Evolutionary conservation across 2,888 invertebrate species (phyloP).

Genomic region (Neelides folsomi): DNA sequence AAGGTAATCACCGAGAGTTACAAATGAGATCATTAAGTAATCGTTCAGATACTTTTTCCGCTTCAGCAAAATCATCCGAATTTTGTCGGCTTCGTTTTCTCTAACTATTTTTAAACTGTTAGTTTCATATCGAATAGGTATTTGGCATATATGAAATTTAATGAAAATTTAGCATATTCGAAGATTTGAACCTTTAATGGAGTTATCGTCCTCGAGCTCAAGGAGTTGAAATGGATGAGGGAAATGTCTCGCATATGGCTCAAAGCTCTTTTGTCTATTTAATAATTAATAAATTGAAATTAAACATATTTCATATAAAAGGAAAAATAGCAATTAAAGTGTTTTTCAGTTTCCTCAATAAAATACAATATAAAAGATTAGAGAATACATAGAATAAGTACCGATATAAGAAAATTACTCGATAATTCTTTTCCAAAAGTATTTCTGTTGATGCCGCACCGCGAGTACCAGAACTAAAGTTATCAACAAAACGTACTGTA

Average conservation of each 20-base stretch:
- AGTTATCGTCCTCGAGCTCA: slow-evolving; percentile 13
- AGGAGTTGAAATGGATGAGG: slow-evolving; percentile 20
- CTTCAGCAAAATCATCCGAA: slow-evolving; percentile 11
- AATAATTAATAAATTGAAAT: slow-evolving; percentile 23
- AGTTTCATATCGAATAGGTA: not conserved
- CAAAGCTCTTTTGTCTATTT: slow-evolving; percentile 64
- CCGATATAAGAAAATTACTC: slow-evolving; percentile 84
- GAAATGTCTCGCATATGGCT: slow-evolving; percentile 82
- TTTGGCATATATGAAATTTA: not conserved
- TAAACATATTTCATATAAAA: too few relatives aligned
- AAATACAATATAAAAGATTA: too few relatives aligned
- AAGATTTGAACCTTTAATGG: slow-evolving; percentile 15
- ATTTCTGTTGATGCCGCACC: slow-evolving; percentile 93
- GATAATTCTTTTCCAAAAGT: slow-evolving; percentile 63
- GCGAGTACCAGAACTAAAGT: slow-evolving; percentile 92
- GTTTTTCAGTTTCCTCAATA: too few relatives aligned
- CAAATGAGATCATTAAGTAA: slow-evolving; percentile 20
- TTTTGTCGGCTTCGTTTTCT: slow-evolving; percentile 6
- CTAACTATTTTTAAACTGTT: slow-evolving; percentile 14
- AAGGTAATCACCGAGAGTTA: slow-evolving; percentile 75
- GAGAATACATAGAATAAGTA: slow-evolving; percentile 21
- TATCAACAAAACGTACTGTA: slow-evolving; percentile 95
- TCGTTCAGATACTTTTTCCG: slow-evolving; percentile 16
- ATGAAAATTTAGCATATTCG: too few relatives aligned
- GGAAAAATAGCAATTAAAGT: too few relatives aligned